These are phyloP conservation scores for Hyles lineata DNA, from an alignment of 2,888 invertebrate species.

Conservation along the genomic window DNA sequence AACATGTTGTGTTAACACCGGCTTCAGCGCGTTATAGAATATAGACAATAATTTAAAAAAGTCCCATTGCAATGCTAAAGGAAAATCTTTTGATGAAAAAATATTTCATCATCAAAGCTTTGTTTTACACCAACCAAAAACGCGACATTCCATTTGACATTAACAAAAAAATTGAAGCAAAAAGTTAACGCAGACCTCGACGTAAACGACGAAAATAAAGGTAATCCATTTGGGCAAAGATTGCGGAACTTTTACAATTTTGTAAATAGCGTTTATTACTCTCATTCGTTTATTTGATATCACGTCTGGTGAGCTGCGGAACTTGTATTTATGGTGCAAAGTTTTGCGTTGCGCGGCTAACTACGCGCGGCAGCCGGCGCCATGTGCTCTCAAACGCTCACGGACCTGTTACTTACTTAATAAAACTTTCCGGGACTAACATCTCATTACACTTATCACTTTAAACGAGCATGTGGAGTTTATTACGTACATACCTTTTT, in stretches of 20 bases:
- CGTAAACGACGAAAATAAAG: background rate
- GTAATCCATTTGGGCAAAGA: conserved; percentile 13
- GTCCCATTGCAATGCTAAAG: too few species aligned
- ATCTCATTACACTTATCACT: conserved; percentile 59
- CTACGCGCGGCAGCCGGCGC: conserved; percentile 33
- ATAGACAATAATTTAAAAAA: too few species aligned
- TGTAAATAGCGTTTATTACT: conserved; percentile 16
- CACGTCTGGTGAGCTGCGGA: conserved; percentile 38
- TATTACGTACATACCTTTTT: conserved; percentile 59
- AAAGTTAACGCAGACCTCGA: background rate
- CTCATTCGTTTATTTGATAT: conserved; percentile 17
- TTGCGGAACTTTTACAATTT: conserved; percentile 5
- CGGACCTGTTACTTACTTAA: conserved; percentile 48
- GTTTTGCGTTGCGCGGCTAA: conserved; percentile 44
- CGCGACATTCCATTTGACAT: too few species aligned
- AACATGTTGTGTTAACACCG: too few species aligned
- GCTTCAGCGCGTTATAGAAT: too few species aligned
- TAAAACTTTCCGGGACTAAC: conserved; percentile 54
- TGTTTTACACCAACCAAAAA: too few species aligned
- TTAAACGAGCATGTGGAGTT: conserved; percentile 52
- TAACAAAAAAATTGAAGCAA: background rate
- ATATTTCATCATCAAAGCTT: too few species aligned
- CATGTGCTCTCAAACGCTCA: conserved; percentile 30
- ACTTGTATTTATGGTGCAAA: conserved; percentile 56
- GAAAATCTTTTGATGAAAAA: too few species aligned